These are phyloP conservation scores for Charanyca ferruginea DNA, from an alignment of 2,888 invertebrate species.

Conservation along the genomic window DNA sequence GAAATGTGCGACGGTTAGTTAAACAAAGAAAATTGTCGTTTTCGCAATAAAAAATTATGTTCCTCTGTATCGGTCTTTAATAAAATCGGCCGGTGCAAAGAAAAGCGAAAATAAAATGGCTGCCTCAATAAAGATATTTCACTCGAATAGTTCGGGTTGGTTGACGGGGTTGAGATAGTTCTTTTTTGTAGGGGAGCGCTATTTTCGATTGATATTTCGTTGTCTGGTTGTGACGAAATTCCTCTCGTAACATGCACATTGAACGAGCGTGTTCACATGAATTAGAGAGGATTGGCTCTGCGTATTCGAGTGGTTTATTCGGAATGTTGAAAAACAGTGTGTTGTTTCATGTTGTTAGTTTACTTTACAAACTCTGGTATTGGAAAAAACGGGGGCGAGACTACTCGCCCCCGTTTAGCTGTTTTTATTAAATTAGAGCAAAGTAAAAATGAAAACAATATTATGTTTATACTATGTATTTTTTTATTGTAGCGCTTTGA, in stretches of 20 bases:
- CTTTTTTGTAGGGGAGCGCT: slow-evolving; percentile 54
- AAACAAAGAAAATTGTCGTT: slow-evolving; percentile 84
- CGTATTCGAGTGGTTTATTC: slow-evolving; percentile 30
- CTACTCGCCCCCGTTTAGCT: not conserved
- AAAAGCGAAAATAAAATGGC: slow-evolving; percentile 60
- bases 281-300: slow-evolving; percentile 36
- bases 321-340: slow-evolving; percentile 21
- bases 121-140: slow-evolving; percentile 68
- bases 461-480: not conserved
- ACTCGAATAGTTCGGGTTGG: slow-evolving; percentile 67
- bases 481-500: not conserved
- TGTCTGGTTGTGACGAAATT: slow-evolving; percentile 50
- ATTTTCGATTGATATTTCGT: slow-evolving; percentile 59
- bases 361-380: not conserved
- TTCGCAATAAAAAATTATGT: slow-evolving; percentile 79
- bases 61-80: slow-evolving; percentile 74
- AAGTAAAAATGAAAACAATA: slow-evolving; percentile 12
- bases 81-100: slow-evolving; percentile 64
- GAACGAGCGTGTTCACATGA: slow-evolving; percentile 48
- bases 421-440: slow-evolving; percentile 15
- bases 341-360: slow-evolving; percentile 21
- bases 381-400: no score
- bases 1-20: slow-evolving; percentile 83
- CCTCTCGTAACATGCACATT: slow-evolving; percentile 35
- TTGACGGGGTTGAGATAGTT: slow-evolving; percentile 60